These are phyloP conservation scores for Metalampra italica DNA, from an alignment of 2,888 invertebrate species.

Conservation along the genomic window DNA sequence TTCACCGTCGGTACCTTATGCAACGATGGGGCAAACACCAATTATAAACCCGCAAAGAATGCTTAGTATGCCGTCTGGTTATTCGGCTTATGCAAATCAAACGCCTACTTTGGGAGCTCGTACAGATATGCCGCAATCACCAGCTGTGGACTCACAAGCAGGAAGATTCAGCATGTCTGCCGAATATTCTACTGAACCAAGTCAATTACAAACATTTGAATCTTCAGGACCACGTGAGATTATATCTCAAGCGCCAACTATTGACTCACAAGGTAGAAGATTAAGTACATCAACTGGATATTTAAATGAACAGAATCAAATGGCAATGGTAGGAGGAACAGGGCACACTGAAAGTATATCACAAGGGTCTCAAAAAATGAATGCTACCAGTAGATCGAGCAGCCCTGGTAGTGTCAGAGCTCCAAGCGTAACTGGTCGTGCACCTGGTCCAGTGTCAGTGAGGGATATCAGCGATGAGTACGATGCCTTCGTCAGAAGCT, in stretches of 20 bases:
- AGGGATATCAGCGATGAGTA: slow-evolving; percentile 27
- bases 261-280: not conserved
- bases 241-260: not conserved
- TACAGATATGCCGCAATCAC: too few species aligned
- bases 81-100: not conserved
- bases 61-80: not conserved
- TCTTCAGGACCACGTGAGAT: too few species aligned
- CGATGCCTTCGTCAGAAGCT: slow-evolving; percentile 36
- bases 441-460: too few species aligned
- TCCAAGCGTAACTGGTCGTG: too few species aligned
- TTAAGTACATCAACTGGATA: too few species aligned
- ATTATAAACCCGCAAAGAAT: too few species aligned
- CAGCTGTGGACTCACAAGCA: not conserved
- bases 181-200: too few species aligned
- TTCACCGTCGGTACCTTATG: too few species aligned
- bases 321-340: too few species aligned
- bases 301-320: too few species aligned
- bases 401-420: not conserved
- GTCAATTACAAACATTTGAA: too few species aligned
- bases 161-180: not conserved
- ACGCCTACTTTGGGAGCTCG: not conserved
- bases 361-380: not conserved
- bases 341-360: not conserved
- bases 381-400: not conserved
- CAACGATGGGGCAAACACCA: too few species aligned